Percentiles rank a stretch among this genome's conserved stretches.
Conservation (phyloP, 2,113 vertebrate species). For the Oryzias woworae region DNA sequence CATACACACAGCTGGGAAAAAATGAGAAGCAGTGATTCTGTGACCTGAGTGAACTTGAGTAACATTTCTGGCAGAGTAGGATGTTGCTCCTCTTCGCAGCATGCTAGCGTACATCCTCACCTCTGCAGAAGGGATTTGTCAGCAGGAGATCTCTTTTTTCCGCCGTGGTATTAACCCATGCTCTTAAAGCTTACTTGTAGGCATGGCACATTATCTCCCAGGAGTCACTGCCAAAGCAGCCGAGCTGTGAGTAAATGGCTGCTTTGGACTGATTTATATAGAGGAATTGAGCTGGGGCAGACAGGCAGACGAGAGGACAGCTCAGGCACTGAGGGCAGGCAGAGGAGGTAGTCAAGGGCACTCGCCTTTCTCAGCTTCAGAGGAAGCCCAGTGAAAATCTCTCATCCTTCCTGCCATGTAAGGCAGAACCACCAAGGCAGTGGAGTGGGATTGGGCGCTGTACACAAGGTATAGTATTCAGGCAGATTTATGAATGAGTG, state of each 20-base stretch:
- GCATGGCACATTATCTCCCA: conserved; percentile 62
- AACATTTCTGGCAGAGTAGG: conserved; percentile 55
- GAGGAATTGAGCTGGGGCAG: conserved; percentile 25
- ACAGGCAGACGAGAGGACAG: conserved; percentile 26
- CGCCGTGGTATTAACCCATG: conserved; percentile 58
- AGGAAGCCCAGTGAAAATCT: conserved; percentile 33
- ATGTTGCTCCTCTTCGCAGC: conserved; percentile 27
- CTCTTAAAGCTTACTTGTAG: conserved; percentile 58
- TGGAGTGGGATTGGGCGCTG: conserved; percentile 30
- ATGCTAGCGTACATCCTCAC: conserved; percentile 52
- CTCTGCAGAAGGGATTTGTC: conserved; percentile 65
- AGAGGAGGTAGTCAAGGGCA: conserved; percentile 21
- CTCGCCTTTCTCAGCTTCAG: conserved; percentile 40
- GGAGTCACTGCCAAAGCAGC: conserved; percentile 50
- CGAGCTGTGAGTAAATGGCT: conserved; percentile 44
- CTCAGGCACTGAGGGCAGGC: conserved; percentile 33
- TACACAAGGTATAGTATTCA: conserved; percentile 71
- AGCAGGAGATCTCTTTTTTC: conserved; percentile 56
- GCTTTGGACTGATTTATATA: conserved; percentile 24
- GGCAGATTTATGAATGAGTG: conserved; percentile 75
- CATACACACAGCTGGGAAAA: conserved; percentile 33
- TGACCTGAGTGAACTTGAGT: conserved; percentile 56
- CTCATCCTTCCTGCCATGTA: conserved; percentile 62
- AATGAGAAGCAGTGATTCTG: conserved; percentile 55
- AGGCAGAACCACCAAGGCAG: conserved; percentile 46